Evolutionary conservation across 1,140 invertebrate species (phyloP).

Genomic region (Eufriesea mexicana): DNA sequence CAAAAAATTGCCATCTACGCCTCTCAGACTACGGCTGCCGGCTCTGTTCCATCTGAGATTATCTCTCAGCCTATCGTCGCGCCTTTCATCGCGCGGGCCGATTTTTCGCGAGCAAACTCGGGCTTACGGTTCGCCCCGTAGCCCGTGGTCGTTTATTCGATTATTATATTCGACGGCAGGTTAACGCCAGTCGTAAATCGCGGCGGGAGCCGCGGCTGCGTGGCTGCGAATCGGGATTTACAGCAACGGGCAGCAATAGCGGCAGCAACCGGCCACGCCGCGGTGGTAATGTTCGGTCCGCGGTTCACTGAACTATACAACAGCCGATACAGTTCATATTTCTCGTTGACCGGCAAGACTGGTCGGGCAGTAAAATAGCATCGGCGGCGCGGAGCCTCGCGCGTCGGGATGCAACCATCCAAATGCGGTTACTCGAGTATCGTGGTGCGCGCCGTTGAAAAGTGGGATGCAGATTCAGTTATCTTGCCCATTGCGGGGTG

Average conservation of each 20-base stretch:
- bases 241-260: neutral
- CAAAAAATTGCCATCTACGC: no score
- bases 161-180: constrained; percentile 1
- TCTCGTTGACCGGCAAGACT: constrained; percentile 35
- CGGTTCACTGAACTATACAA: constrained; percentile 36
- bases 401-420: constrained; percentile 21
- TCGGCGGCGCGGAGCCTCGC: neutral
- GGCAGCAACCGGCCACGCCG: neutral
- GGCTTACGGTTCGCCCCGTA: neutral
- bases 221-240: constrained; percentile 6
- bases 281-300: neutral
- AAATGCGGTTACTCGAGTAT: constrained; percentile 46
- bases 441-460: constrained; percentile 23
- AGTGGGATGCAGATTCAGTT: constrained; percentile 56
- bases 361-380: constrained; percentile 39
- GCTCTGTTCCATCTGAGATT: no score
- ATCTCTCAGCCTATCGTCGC: no score
- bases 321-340: constrained; percentile 41
- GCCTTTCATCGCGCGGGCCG: no score
- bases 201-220: neutral
- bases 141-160: neutral
- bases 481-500: constrained; percentile 49
- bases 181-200: constrained; percentile 1
- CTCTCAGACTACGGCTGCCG: no score
- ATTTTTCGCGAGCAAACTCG: neutral